Evolutionary conservation across 2,888 invertebrate genomes (phyloP).

Genomic region (Nemotelus pantherinus): DNA sequence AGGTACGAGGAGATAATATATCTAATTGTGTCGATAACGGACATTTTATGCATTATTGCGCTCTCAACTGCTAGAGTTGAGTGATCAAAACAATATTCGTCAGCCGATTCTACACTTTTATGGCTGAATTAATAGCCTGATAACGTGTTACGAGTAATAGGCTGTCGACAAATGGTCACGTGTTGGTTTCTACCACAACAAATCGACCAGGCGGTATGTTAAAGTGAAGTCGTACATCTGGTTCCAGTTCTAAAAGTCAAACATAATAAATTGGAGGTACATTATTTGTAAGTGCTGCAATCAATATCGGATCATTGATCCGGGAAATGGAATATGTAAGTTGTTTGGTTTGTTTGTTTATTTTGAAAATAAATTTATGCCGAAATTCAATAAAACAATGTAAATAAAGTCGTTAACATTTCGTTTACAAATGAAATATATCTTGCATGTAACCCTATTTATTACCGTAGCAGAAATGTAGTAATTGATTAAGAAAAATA

Average conservation of each 20-base stretch:
- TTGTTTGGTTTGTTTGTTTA: no score
- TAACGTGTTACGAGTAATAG: constrained; percentile 25
- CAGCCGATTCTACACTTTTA: neutral
- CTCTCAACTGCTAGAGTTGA: neutral
- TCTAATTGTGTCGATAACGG: constrained; percentile 12
- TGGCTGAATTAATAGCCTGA: neutral
- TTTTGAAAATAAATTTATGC: no score
- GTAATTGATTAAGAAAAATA: no score
- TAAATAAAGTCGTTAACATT: no score
- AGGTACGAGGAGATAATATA: neutral
- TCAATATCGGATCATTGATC: neutral
- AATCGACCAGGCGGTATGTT: constrained; percentile 2
- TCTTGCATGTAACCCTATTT: no score
- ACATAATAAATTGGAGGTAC: constrained; percentile 15
- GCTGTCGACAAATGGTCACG: constrained; percentile 26
- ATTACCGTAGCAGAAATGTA: no score
- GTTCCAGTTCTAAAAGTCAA: constrained; percentile 12
- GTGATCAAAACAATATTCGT: neutral
- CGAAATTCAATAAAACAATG: no score
- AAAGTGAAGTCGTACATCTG: constrained; percentile 9
- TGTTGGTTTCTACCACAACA: neutral
- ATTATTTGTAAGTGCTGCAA: constrained; percentile 4
- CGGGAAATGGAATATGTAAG: no score
- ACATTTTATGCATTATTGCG: constrained; percentile 15
- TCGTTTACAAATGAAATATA: no score